Evolutionary conservation across 2,888 invertebrate genomes (phyloP).

Genomic region (Dioctria linearis): DNA sequence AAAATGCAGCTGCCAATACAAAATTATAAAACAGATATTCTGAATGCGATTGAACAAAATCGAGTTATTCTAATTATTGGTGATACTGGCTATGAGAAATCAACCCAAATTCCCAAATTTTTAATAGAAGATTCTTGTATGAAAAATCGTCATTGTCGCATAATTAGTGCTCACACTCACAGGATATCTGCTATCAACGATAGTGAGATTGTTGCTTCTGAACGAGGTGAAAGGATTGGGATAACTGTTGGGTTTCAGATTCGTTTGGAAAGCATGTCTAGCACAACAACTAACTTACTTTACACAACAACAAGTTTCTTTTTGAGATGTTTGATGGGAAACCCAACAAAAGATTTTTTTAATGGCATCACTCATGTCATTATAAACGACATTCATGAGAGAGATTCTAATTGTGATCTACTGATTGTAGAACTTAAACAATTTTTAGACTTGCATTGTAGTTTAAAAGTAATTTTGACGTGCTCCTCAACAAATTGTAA

Average conservation of each 20-base stretch:
- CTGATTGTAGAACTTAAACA: conserved; percentile 87
- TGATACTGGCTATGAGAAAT: conserved; percentile 92
- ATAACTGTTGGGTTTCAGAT: conserved; percentile 90
- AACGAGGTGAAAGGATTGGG: conserved; percentile 79
- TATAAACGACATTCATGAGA: conserved; percentile 94
- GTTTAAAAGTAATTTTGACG: conserved; percentile 88
- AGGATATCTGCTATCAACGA: conserved; percentile 90
- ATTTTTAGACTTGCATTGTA: conserved; percentile 77
- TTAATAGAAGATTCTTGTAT: conserved; percentile 83
- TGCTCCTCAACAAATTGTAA: conserved; percentile 89
- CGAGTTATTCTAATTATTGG: conserved; percentile 90
- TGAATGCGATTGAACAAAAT: conserved; percentile 79
- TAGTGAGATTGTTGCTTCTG: conserved; percentile 83
- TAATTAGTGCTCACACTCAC: conserved; percentile 93
- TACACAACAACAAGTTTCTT: conserved; percentile 64
- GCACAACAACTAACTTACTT: conserved; percentile 55
- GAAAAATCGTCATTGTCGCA: conserved; percentile 79
- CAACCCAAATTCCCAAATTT: conserved; percentile 93
- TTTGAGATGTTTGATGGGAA: conserved; percentile 88
- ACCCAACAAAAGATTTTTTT: conserved; percentile 72
- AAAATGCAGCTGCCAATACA: conserved; percentile 77
- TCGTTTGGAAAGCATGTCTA: conserved; percentile 77
- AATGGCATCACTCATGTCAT: conserved; percentile 80
- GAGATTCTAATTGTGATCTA: conserved; percentile 93
- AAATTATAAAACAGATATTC: conserved; percentile 81